Conservation (phyloP, 2,888 invertebrate species). For the Trichogramma dendrolimi region DNA sequence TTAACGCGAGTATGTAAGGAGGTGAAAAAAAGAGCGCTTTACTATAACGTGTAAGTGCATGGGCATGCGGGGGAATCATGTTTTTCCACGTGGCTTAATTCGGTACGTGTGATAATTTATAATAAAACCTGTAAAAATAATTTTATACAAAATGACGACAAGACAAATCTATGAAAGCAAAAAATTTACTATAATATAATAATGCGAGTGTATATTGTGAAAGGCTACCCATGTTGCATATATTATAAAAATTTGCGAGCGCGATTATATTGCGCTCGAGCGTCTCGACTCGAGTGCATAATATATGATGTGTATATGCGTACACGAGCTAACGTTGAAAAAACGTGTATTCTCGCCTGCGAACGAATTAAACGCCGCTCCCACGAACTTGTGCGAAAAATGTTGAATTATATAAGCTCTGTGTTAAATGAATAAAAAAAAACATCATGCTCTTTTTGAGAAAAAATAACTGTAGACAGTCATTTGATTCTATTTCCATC, state of each 20-base stretch:
- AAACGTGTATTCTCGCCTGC: slow-evolving; percentile 10
- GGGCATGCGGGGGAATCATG: not conserved
- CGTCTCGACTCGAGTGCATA: too few species aligned
- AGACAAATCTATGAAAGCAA: slow-evolving; percentile 2
- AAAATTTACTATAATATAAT: not conserved
- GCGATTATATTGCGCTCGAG: too few species aligned
- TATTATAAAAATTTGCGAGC: too few species aligned
- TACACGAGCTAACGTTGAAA: slow-evolving; percentile 1
- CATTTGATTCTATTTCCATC: too few species aligned
- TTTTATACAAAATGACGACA: slow-evolving; percentile 27
- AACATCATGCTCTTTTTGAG: slow-evolving; percentile 30
- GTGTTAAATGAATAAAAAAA: slow-evolving; percentile 26
- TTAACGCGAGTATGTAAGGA: too few species aligned
- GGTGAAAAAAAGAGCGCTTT: too few species aligned
- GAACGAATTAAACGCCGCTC: slow-evolving; percentile 1
- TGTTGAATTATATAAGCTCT: slow-evolving; percentile 27
- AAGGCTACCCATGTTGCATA: too few species aligned
- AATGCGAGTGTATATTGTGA: not conserved
- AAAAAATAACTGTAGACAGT: slow-evolving; percentile 8
- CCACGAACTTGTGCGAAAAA: slow-evolving; percentile 15
- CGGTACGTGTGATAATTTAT: not conserved
- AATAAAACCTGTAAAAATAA: slow-evolving; percentile 21
- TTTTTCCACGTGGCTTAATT: not conserved
- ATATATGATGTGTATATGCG: too few species aligned
- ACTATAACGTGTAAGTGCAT: too few species aligned